Evolutionary conservation across 2,888 invertebrate species (phyloP).

Genomic region (Byasa hedistus): DNA sequence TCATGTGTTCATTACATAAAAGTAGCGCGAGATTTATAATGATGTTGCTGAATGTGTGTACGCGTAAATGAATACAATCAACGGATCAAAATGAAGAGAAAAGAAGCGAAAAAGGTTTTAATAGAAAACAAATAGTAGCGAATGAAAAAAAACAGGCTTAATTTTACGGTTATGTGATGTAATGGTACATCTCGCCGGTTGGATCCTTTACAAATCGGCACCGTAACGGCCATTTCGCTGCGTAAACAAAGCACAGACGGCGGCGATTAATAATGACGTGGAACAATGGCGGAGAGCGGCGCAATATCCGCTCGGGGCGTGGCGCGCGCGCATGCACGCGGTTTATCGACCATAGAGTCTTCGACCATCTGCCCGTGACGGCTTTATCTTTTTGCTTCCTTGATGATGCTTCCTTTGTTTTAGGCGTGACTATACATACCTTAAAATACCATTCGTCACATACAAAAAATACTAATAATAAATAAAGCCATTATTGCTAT

Average conservation of each 20-base stretch:
- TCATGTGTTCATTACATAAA: no score
- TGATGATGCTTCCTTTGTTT: not conserved
- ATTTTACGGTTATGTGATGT: conserved; percentile 19
- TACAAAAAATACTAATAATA: no score
- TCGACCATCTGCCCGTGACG: conserved; percentile 16
- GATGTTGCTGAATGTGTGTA: no score
- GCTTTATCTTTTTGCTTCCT: conserved; percentile 13
- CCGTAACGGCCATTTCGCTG: conserved; percentile 25
- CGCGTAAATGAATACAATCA: not conserved
- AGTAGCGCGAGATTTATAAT: no score
- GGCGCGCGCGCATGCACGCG: conserved; percentile 20
- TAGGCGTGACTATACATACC: no score
- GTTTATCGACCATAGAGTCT: conserved; percentile 25
- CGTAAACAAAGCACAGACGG: conserved; percentile 26
- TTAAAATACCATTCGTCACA: no score
- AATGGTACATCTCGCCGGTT: conserved; percentile 16
- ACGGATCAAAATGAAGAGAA: not conserved
- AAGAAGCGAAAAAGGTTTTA: not conserved
- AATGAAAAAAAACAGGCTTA: conserved; percentile 5
- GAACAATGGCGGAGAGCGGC: conserved; percentile 24
- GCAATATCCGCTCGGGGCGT: conserved; percentile 30
- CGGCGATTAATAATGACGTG: conserved; percentile 24
- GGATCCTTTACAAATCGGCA: conserved; percentile 21
- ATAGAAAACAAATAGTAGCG: conserved; percentile 6
- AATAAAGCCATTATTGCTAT: no score